Evolutionary conservation across 1,140 invertebrate species (phyloP), one percentile per base, ranked within the genome.

Genomic region (Zaprionus nigranus): DNA sequence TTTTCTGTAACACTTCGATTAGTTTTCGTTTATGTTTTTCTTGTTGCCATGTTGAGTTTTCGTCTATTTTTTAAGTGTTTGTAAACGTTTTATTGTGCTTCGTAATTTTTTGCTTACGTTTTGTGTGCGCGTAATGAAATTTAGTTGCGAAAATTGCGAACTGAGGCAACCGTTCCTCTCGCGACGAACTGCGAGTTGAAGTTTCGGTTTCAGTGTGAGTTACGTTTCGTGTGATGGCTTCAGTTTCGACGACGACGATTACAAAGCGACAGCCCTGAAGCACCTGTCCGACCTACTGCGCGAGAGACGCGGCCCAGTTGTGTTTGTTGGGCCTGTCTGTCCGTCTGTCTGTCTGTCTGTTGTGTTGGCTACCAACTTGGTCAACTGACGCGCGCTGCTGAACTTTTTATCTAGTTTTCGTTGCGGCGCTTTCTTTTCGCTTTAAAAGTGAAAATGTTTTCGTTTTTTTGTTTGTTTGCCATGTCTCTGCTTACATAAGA

Each of bases 101-200:
- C n/a, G 24, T 73, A 59, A 67, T 66, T 75, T 81, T 72, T 62
- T 26, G 73, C 73, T 43, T 66, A 75, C 60, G 60, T 75, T 70
- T 75, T 75, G 72, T 46, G 20, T 20, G 64, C 38, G 49, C 58
- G 82, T 78, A 80, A 79, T 81, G 65, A 86, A 86, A 83, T 87
- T 38, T 54, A 78, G 80, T 87, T 87, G 83, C 84, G 81, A 88
- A 87, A 87, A 87, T 75, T 46, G 75, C 57, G 67, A 83, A 75
- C 63, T 63, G 76, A 40, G 46, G 78, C 66, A 72, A 62, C 43
- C 49, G 13, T 15, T 15, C n/a, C 3, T 9, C 30, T 3, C 9
- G 30, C 30, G 30, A 34, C 30, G 71, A 46, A 57, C 26, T 1
- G 7, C 13, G n/a, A 67, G 53, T 53, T 28, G 43, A 17, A 43